Evolutionary conservation across 1,140 invertebrate species (phyloP), one percentile per base, ranked within the genome.

Genomic region (Cherax quadricarinatus): DNA sequence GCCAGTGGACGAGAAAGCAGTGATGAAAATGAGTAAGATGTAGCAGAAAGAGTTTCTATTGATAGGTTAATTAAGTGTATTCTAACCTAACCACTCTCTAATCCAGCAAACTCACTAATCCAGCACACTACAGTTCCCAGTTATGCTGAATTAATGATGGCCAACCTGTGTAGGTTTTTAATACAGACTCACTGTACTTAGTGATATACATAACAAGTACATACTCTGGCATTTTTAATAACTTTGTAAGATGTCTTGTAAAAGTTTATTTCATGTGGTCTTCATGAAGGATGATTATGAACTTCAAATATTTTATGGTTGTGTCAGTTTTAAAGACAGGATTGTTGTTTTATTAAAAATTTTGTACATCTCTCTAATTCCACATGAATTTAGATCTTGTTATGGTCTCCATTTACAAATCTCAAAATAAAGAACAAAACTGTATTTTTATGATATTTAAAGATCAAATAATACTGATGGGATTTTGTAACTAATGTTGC

Each of bases 101-200:
- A n/a, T n/a, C n/a, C n/a, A n/a, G n/a, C n/a, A n/a, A n/a, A n/a
- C n/a, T n/a, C n/a, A n/a, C n/a, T n/a, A n/a, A n/a, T n/a, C n/a
- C n/a, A n/a, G n/a, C n/a, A n/a, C n/a, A n/a, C n/a, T n/a, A n/a
- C n/a, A n/a, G n/a, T n/a, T n/a, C n/a, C n/a, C n/a, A n/a, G n/a
- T n/a, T n/a, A n/a, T n/a, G n/a, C n/a, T n/a, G n/a, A n/a, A n/a
- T n/a, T n/a, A n/a, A n/a, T n/a, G n/a, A n/a, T n/a, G n/a, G n/a
- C n/a, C n/a, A n/a, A n/a, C n/a, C n/a, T n/a, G n/a, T n/a, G n/a
- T n/a, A n/a, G 12, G 12, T 60, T 60, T 66, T 5, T 66, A 75
- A 75, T 30, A 75, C 70, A 75, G 70, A 75, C 24, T 75, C 30
- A 7, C 70, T 75, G 70, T 75, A 75, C 70, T 75, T 75, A 75